Evolutionary conservation across 2,113 vertebrate species (phyloP).

Genomic region (Zootoca vivipara): DNA sequence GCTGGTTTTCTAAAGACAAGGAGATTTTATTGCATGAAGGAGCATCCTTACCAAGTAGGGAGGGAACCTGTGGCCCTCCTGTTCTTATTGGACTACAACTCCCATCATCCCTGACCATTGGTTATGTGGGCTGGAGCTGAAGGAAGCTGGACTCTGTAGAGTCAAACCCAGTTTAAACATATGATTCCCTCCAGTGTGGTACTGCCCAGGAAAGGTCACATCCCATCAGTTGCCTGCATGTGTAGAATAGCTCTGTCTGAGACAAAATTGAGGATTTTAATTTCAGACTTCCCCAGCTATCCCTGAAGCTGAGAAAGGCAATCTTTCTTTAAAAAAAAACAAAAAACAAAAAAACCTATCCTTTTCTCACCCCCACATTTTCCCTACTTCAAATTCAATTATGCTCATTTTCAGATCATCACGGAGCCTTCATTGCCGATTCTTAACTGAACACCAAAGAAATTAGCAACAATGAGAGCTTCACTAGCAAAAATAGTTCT

Average conservation of each 20-base stretch:
- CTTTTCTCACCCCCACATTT: background rate
- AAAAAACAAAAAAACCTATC: no score
- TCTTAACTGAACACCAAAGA: constrained; percentile 41
- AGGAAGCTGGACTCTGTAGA: no score
- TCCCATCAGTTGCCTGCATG: no score
- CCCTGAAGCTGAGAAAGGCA: background rate
- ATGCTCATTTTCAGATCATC: constrained; percentile 44
- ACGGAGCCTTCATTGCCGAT: constrained; percentile 26
- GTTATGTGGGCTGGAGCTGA: no score
- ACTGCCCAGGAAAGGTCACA: background rate
- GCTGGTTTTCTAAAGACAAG: background rate
- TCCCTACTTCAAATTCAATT: constrained; percentile 23
- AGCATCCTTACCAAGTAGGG: background rate
- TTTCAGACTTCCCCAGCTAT: background rate
- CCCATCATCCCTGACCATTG: no score
- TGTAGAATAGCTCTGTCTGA: background rate
- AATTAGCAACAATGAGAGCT: constrained; percentile 30
- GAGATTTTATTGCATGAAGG: background rate
- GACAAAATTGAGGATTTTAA: background rate
- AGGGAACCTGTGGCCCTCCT: no score
- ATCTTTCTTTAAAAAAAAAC: background rate
- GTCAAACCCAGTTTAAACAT: background rate
- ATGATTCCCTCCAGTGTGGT: background rate
- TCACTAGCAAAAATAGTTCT: constrained; percentile 56
- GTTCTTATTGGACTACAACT: no score